A percentile compares a stretch with the other conserved stretches of the same genome.
Evolutionary conservation across 2,113 vertebrate species (phyloP).

Genomic region (Paramisgurnus dabryanus): DNA sequence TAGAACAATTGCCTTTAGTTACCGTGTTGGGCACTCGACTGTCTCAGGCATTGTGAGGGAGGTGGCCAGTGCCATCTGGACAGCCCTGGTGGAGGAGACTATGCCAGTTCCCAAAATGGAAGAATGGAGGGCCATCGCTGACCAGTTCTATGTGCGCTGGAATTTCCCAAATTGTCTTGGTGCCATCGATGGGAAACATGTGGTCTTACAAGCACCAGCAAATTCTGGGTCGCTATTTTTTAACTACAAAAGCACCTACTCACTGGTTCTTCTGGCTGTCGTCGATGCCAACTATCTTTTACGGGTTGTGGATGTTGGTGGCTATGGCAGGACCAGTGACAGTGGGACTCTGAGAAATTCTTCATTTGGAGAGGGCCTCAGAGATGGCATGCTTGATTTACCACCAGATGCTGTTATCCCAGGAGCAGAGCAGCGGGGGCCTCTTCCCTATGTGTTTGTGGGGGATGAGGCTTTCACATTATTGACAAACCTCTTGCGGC

Average conservation of each 20-base stretch:
- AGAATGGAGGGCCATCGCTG: background rate
- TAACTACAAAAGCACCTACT: background rate
- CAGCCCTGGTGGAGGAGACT: background rate
- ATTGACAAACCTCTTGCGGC: background rate
- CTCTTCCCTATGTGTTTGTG: background rate
- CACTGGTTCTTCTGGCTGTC: background rate
- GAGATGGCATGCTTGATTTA: too few species aligned
- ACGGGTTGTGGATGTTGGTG: background rate
- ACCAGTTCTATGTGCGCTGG: background rate
- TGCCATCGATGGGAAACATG: background rate
- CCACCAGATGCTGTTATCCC: background rate
- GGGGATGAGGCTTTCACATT: background rate
- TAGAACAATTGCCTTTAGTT: too few species aligned
- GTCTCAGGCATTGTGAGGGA: too few species aligned
- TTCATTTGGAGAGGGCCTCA: background rate
- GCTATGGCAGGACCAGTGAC: background rate
- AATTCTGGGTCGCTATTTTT: background rate
- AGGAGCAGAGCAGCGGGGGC: background rate
- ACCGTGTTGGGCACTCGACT: too few species aligned
- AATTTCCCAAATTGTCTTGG: background rate
- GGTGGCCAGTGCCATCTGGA: background rate
- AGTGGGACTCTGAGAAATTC: background rate
- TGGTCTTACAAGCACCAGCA: background rate
- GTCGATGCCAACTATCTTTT: background rate
- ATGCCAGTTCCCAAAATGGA: background rate